These are phyloP conservation scores for Tichodroma muraria DNA, from an alignment of 2,113 vertebrate species.

Conservation along the genomic window DNA sequence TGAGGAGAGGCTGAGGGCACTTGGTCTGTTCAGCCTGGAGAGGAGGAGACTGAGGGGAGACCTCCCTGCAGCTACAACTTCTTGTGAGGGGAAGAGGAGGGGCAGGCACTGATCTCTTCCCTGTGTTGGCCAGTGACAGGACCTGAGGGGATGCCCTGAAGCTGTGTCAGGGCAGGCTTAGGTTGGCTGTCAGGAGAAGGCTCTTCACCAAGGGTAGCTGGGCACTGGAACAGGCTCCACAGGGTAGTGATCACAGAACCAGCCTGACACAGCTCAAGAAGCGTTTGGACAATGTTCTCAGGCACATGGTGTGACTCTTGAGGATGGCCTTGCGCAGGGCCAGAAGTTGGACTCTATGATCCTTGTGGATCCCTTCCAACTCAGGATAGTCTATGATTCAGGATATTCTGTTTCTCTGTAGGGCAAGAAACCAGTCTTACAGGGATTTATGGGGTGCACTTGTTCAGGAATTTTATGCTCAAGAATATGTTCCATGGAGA, in stretches of 20 bases:
- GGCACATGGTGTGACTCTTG: neutral
- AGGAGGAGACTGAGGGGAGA: neutral
- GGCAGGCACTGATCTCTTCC: neutral
- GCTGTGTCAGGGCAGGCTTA: fast-evolving
- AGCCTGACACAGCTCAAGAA: neutral
- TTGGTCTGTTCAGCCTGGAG: neutral
- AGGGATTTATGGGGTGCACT: neutral
- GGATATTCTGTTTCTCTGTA: neutral
- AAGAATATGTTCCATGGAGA: neutral
- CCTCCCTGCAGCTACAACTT: neutral
- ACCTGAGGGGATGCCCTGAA: fast-evolving
- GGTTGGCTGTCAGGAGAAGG: neutral
- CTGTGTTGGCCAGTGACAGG: neutral
- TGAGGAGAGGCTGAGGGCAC: neutral
- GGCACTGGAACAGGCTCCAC: neutral
- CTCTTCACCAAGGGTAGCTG: neutral
- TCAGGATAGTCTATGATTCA: neutral
- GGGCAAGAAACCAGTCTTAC: neutral
- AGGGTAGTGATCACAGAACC: neutral
- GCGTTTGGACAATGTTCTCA: neutral
- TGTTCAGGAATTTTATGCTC: neutral
- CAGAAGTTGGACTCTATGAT: neutral
- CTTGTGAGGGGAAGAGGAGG: neutral
- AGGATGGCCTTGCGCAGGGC: neutral
- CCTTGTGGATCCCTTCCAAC: neutral